These are phyloP conservation scores for Actinernus sp. DNA, from an alignment of 92 coral and sea anemone species.

Conservation along the genomic window DNA sequence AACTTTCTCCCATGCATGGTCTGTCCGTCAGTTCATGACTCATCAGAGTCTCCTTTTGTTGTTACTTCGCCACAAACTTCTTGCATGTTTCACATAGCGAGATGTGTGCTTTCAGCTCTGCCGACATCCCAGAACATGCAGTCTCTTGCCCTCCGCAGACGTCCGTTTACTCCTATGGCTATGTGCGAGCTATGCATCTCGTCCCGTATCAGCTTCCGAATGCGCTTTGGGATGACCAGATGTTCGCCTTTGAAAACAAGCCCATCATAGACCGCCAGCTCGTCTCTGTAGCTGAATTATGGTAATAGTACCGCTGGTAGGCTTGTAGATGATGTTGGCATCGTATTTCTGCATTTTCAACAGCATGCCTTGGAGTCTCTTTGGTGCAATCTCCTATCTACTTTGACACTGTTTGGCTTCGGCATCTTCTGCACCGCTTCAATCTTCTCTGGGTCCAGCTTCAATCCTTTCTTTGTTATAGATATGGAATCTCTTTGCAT, in stretches of 20 bases:
- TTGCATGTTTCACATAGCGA: slow-evolving; percentile 6
- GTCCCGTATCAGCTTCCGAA: slow-evolving; percentile 7
- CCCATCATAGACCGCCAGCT: no score
- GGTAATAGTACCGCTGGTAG: slow-evolving; percentile 12
- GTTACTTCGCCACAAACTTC: slow-evolving; percentile 1
- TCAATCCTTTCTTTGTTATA: no score
- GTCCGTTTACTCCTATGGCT: slow-evolving; percentile 29
- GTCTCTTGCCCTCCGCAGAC: slow-evolving; percentile 27
- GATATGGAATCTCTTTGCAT: no score
- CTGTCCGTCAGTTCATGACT: no score
- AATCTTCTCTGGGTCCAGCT: no score
- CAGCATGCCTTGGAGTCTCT: slow-evolving; percentile 5
- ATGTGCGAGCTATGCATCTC: slow-evolving; percentile 21
- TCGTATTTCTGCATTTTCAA: background rate
- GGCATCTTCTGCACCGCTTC: no score
- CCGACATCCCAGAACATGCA: slow-evolving; percentile 29
- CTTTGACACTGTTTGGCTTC: no score
- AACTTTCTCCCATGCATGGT: no score
- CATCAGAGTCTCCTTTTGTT: no score
- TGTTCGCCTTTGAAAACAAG: slow-evolving; percentile 11
- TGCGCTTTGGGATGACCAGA: slow-evolving; percentile 10
- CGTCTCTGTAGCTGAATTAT: slow-evolving; percentile 23
- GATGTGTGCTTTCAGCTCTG: no score
- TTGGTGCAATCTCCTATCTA: slow-evolving; percentile 12
- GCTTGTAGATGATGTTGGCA: background rate